These are phyloP conservation scores for Tragelaphus eurycerus DNA, from an alignment of 2,797 vertebrate genomes.

Conservation along the genomic window DNA sequence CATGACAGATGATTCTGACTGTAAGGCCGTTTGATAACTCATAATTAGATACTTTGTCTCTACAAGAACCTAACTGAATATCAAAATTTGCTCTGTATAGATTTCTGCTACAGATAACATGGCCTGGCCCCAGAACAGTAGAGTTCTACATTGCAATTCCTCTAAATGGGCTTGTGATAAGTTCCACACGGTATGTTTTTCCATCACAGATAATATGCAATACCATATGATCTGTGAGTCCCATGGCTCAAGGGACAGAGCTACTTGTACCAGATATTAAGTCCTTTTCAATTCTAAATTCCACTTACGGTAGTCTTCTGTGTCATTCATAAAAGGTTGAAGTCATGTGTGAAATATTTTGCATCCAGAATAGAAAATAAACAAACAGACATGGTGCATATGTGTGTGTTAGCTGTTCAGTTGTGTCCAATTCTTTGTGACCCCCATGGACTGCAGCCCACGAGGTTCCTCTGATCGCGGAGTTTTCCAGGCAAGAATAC, in stretches of 20 bases:
- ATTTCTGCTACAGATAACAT: background rate
- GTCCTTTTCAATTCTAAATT: background rate
- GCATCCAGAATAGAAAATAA: background rate
- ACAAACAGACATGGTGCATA: background rate
- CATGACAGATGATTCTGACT: background rate
- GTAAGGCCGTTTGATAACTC: background rate
- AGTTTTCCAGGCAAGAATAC: background rate
- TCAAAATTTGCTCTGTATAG: background rate
- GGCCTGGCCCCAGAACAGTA: background rate
- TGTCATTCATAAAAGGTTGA: background rate
- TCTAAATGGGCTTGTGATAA: background rate
- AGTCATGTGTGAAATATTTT: background rate
- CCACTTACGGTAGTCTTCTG: background rate
- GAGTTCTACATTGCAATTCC: background rate
- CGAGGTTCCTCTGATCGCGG: background rate
- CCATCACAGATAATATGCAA: background rate
- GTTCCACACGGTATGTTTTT: background rate
- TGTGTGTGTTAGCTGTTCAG: background rate
- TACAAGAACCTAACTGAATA: background rate
- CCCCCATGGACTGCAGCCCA: background rate
- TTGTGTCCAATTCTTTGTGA: background rate
- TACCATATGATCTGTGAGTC: background rate
- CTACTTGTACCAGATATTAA: background rate
- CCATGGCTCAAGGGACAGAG: background rate
- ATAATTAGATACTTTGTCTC: background rate